phyloP scores from a whole-genome alignment of 2,888 invertebrate genomes.

The Tetheella fluctuosa region DNA sequence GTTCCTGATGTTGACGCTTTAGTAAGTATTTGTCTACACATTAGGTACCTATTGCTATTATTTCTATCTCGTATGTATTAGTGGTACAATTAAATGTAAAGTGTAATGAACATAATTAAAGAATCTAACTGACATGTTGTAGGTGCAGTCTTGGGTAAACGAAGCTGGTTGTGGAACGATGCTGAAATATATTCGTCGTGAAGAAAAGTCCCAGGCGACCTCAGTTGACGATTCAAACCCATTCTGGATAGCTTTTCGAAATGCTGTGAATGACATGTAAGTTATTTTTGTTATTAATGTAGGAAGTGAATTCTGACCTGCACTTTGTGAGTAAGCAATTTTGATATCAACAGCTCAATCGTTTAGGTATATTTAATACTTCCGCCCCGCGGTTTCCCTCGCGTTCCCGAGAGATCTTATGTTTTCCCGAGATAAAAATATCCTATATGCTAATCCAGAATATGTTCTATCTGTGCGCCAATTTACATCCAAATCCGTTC shows the following conservation, averaged over 20 bases:
- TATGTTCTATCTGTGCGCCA: too few species aligned
- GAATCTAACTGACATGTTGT: constrained; percentile 13
- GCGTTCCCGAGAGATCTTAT: too few species aligned
- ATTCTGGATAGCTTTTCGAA: constrained; percentile 88
- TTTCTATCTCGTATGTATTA: too few species aligned
- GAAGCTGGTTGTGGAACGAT: constrained; percentile 53
- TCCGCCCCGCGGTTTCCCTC: too few species aligned
- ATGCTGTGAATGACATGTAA: constrained; percentile 74
- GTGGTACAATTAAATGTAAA: too few species aligned
- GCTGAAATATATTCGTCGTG: constrained; percentile 52
- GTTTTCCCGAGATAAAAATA: too few species aligned
- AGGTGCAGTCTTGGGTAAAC: constrained; percentile 61
- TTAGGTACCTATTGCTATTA: not conserved
- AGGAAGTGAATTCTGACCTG: not conserved
- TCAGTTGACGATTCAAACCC: constrained; percentile 84
- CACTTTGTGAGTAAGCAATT: too few species aligned
- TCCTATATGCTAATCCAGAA: too few species aligned
- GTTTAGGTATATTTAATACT: too few species aligned
- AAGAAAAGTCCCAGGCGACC: constrained; percentile 68
- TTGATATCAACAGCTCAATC: too few species aligned
- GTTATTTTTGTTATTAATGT: constrained; percentile 24
- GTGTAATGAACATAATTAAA: not conserved
- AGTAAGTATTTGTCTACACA: constrained; percentile 41
- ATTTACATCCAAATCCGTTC: too few species aligned
- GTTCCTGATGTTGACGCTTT: constrained; percentile 46